Percentiles rank a stretch among this genome's conserved stretches.
These are phyloP conservation scores for Gymnocypris eckloni DNA, from an alignment of 2,797 vertebrate species.

Conservation along the genomic window DNA sequence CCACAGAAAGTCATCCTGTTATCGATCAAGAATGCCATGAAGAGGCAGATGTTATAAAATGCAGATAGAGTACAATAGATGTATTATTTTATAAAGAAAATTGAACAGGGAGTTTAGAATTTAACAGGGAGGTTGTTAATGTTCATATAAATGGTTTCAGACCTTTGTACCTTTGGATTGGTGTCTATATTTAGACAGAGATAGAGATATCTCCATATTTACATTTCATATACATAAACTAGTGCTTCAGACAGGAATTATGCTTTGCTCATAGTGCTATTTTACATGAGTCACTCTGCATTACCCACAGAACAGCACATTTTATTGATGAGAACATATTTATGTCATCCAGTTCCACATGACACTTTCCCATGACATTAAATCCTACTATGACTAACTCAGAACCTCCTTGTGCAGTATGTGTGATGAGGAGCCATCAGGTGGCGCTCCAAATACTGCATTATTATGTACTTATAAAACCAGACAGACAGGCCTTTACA, in stretches of 20 bases:
- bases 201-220: background rate
- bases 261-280: background rate
- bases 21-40: background rate
- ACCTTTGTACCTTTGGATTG: background rate
- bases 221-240: slow-evolving; percentile 1
- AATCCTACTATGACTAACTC: background rate
- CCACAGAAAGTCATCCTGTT: slow-evolving; percentile 94
- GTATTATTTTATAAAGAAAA: background rate
- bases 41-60: background rate
- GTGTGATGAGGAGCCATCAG: slow-evolving; percentile 7
- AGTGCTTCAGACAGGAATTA: background rate
- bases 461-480: background rate
- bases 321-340: background rate
- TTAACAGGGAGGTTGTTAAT: slow-evolving; percentile 1
- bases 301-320: background rate
- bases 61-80: background rate
- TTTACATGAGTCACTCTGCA: background rate
- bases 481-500: background rate
- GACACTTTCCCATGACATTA: background rate
- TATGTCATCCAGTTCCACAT: background rate
- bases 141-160: background rate
- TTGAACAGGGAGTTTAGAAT: background rate
- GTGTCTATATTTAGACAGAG: slow-evolving; percentile 4
- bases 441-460: slow-evolving; percentile 17
- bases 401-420: background rate